These are phyloP conservation scores for Crocidura indochinensis DNA, from an alignment of 2,797 vertebrate species.

Conservation along the genomic window DNA sequence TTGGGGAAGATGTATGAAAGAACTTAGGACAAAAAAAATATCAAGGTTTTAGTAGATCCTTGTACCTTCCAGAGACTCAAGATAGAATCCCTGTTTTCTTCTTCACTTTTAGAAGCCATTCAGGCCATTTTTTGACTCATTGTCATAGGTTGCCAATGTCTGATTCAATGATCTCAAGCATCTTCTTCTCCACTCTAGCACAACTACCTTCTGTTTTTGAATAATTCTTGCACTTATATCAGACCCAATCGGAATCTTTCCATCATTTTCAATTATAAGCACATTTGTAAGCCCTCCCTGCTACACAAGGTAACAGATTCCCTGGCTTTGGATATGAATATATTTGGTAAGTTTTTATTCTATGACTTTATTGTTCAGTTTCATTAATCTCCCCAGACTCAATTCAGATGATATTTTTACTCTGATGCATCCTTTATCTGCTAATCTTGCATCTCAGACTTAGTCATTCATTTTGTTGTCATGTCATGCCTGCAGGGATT, in stretches of 20 bases:
- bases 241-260: not conserved
- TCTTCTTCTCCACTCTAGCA: not conserved
- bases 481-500: not conserved
- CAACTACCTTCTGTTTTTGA: not conserved
- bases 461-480: not conserved
- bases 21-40: not conserved
- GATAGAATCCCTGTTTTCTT: not conserved
- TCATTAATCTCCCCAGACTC: not conserved
- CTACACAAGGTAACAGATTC: not conserved
- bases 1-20: not conserved
- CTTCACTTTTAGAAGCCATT: not conserved
- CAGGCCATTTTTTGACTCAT: not conserved
- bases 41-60: not conserved
- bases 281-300: not conserved
- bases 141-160: not conserved
- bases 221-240: not conserved
- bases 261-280: not conserved
- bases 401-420: not conserved
- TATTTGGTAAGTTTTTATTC: not conserved
- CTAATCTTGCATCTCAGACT: not conserved
- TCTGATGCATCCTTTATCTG: not conserved
- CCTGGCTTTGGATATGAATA: not conserved
- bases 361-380: too few relatives aligned
- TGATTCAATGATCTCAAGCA: not conserved
- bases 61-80: not conserved